Conservation (phyloP, 64 coral and sea anemone species). For the Hydrozoanthus tunicans region DNA sequence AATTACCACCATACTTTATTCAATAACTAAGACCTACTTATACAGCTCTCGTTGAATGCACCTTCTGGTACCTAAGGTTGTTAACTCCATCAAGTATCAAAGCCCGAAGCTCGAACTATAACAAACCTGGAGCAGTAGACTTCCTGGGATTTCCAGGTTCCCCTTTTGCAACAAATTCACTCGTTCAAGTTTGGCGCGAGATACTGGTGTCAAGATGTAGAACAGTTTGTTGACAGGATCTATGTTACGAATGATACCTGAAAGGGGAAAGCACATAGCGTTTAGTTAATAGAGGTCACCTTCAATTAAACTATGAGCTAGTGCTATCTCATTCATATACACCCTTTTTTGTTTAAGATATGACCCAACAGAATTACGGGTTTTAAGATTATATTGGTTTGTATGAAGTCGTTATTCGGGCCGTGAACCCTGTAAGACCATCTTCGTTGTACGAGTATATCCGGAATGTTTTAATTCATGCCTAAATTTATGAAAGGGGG, state of each 20-base stretch:
- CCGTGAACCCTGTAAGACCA: neutral
- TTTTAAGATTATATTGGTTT: no score
- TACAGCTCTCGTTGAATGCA: no score
- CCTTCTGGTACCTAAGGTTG: no score
- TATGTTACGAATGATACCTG: conserved; percentile 87
- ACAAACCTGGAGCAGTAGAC: conserved; percentile 62
- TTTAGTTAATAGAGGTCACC: neutral
- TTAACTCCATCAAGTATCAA: no score
- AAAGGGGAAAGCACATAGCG: neutral
- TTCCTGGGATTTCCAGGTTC: conserved; percentile 75
- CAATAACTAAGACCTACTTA: no score
- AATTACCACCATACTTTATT: no score
- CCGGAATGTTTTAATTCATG: no score
- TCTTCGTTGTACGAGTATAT: neutral
- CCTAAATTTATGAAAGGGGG: no score
- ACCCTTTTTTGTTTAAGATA: no score
- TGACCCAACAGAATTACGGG: no score
- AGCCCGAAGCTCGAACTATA: neutral
- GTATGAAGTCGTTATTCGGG: no score
- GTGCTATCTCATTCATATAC: no score
- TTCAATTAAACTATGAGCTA: neutral
- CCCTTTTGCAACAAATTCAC: conserved; percentile 86
- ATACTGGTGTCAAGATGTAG: conserved; percentile 75
- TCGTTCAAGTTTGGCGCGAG: conserved; percentile 48
- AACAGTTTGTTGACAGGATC: conserved; percentile 71